Evolutionary conservation across 2,113 vertebrate genomes (phyloP).

Genomic region (Pseudorasbora parva): DNA sequence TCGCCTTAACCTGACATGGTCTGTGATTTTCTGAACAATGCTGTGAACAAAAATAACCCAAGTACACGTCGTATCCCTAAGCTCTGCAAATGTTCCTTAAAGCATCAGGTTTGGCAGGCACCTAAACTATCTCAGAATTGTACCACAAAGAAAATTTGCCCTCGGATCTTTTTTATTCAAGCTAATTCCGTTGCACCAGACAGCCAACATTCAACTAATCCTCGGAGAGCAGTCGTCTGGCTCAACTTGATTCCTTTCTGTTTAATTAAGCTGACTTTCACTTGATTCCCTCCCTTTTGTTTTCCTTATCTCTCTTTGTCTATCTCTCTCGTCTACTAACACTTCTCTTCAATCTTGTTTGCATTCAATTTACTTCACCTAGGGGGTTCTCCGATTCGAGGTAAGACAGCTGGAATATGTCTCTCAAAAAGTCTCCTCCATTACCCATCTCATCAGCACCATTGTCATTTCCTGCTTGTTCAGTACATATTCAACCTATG

Average conservation of each 20-base stretch:
- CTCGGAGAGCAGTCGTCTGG: not conserved
- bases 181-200: conserved; percentile 23
- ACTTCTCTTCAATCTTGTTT: conserved; percentile 97
- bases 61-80: not conserved
- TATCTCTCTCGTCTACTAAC: conserved; percentile 84
- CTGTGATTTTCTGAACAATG: conserved; percentile 3
- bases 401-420: conserved; percentile 90
- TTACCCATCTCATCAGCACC: conserved; percentile 50
- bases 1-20: not conserved
- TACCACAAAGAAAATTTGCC: conserved; percentile 15
- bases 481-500: conserved; percentile 43
- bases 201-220: conserved; percentile 38
- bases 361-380: conserved; percentile 97
- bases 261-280: conserved; percentile 59
- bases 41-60: not conserved
- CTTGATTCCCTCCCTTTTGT: conserved; percentile 70
- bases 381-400: conserved; percentile 99
- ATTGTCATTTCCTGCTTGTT: conserved; percentile 67
- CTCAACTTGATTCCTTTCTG: conserved; percentile 12
- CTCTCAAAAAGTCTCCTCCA: conserved; percentile 73
- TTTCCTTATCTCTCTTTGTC: conserved; percentile 77
- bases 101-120: not conserved
- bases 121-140: not conserved
- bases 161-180: not conserved
- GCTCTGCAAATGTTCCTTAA: not conserved